Base-by-base conservation (phyloP, 1,140 invertebrate genomes). In the Drosophila prosaltans region DNA sequence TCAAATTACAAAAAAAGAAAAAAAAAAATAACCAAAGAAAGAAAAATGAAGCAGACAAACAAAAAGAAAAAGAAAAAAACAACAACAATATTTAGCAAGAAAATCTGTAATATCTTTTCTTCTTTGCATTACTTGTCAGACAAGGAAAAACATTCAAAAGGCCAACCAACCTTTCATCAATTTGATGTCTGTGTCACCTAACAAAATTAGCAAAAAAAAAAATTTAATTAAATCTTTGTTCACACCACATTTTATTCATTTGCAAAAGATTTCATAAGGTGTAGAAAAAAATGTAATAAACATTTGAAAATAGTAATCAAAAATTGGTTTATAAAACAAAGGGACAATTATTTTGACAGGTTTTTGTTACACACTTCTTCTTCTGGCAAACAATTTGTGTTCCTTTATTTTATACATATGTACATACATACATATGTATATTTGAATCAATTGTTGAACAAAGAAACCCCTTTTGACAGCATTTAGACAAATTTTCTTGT, bases 1-100 rank as follows among this genome's bases (percentile, higher is more conserved):
- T 65, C 41, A 70, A 70, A 60, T 60, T 60, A 60, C 30, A 60
- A 16, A 66, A 76, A 72, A 74, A 60, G 41, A 48, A 7, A 21
- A 43, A 45, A 45, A 16, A 21, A 48, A 48, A 16, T 8, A 48
- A 16, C 16, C 16, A 16, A 16, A 51, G 45, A 51, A 51, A 51
- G 24, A 51, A 30, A 30, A 30, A 51, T 26, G 9, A 51, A 26
- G 7, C 45, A 51, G 45, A 21, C 45, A 36, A 36, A 36, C 32
- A 36, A 40, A 40, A 9, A n/a, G 7, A 51, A 51, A 51, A 24
- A 51, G 26, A 24, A 40, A 9, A n/a, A 21, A 51, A 51, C 26
- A 24, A 51, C 26, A 24, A 51, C 45, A 51, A 51, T 51, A 3
- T 24, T 51, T 51, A 51, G 10, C 21, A 10, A 51, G 8, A 51